Percentiles rank a stretch among this genome's conserved stretches.
phyloP scores from a whole-genome alignment of 1,140 invertebrate genomes.

The Agrilus planipennis region DNA sequence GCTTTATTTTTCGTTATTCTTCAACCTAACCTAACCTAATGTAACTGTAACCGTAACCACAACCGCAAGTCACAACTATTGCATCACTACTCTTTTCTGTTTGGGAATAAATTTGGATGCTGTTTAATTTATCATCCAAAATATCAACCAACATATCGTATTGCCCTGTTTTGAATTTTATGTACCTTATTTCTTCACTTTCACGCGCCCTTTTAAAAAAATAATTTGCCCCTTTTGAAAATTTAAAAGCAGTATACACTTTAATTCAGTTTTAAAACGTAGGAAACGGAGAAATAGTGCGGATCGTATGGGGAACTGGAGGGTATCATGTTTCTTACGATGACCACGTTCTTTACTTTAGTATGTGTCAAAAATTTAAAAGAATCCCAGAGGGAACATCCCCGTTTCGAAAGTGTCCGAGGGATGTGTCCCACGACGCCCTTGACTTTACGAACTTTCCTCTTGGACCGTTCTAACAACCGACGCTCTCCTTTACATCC shows the following conservation, averaged over 20 bases:
- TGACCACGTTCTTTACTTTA: conserved; percentile 35
- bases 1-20: too few relatives aligned
- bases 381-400: conserved; percentile 31
- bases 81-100: too few relatives aligned
- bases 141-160: neutral
- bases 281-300: neutral
- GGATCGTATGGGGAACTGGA: conserved; percentile 4
- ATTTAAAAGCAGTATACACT: neutral
- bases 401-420: conserved; percentile 35
- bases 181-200: neutral
- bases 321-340: conserved; percentile 29
- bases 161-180: neutral
- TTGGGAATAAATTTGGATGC: too few relatives aligned
- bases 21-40: too few relatives aligned
- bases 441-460: conserved; percentile 17
- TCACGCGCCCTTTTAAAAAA: neutral
- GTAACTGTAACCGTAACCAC: too few relatives aligned
- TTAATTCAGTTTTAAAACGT: neutral
- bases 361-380: conserved; percentile 37
- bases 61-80: too few relatives aligned
- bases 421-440: conserved; percentile 29
- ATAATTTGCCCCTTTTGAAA: neutral
- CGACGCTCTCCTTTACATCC: conserved; percentile 4
- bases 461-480: neutral
- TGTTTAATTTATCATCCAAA: too few relatives aligned